phyloP scores from a whole-genome alignment of 2,888 invertebrate genomes.

The Archips xylosteana region DNA sequence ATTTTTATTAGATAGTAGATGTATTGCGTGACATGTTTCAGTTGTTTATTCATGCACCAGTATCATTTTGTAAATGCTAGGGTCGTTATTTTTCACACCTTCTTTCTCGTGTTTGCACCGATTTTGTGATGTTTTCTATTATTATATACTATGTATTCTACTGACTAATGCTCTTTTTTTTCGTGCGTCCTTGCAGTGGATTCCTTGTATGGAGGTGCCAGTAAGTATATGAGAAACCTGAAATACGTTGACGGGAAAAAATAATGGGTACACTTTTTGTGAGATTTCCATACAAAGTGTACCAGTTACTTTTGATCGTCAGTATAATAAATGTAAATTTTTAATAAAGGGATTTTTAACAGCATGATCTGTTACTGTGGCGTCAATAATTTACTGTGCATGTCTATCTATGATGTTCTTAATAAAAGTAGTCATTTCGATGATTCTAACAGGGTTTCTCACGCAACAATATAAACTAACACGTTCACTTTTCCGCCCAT shows the following conservation, averaged over 20 bases:
- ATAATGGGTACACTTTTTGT: neutral
- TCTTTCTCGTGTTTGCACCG: slow-evolving; percentile 58
- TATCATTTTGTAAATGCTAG: slow-evolving; percentile 62
- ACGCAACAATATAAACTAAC: slow-evolving; percentile 11
- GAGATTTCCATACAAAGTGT: neutral
- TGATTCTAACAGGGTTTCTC: slow-evolving; percentile 30
- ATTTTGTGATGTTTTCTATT: slow-evolving; percentile 56
- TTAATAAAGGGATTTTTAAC: slow-evolving; percentile 25
- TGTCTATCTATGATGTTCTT: slow-evolving; percentile 11
- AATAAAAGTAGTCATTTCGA: neutral
- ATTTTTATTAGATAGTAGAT: slow-evolving; percentile 64
- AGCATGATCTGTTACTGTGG: slow-evolving; percentile 34
- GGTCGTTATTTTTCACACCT: slow-evolving; percentile 52
- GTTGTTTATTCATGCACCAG: slow-evolving; percentile 79
- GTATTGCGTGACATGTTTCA: slow-evolving; percentile 68
- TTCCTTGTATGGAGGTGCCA: slow-evolving; percentile 90
- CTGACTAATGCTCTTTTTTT: slow-evolving; percentile 77
- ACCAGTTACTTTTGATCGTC: neutral
- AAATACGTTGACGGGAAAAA: neutral
- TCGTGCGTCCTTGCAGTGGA: slow-evolving; percentile 86
- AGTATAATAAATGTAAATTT: slow-evolving; percentile 5
- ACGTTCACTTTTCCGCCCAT: neutral
- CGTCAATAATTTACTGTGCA: slow-evolving; percentile 27
- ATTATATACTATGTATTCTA: slow-evolving; percentile 41
- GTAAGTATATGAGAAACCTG: slow-evolving; percentile 78